Evolutionary conservation across 2,888 invertebrate species (phyloP), one percentile per base, ranked within the genome.

Genomic region (Mamestra brassicae): DNA sequence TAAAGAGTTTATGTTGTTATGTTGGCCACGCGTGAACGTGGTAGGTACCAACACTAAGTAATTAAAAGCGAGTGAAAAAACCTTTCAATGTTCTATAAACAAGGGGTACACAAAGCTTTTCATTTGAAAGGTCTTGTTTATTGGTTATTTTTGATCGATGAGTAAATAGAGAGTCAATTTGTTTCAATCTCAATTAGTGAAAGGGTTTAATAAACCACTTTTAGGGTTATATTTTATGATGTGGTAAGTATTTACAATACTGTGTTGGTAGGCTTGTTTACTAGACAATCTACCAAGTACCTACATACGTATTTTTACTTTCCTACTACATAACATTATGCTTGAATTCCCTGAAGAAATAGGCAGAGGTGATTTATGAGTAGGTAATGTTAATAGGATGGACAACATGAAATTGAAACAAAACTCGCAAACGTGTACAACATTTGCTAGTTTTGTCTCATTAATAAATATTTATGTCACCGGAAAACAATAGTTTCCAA

Each of bases 61-160:
- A 81, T 80, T 81, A 68, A 75, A 60, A 71, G 6, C 13, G 50
- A 78, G 42, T 36, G 26, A 74, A 80, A 76, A 80, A 50, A n/a
- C 54, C 57, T 72, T 45, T 64, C 63, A 54, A 11, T n/a, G 68
- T 42, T 54, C 61, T 57, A 83, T 80, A 62, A 83, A 80, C 54
- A 69, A 52, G 11, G 10, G 26, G 11, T 36, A 47, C 26, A 61
- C 1, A 57, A 67, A 60, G 64, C 57, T 45, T 81, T 79, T 79
- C 54, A 11, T 17, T 50, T 58, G 11, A 17, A 58, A 73, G 61
- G 26, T 5, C 47, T 67, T 66, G 38, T 72, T 71, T 83, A 78
- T 78, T 58, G 47, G 60, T 52, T 67, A 55, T 81, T 80, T 54
- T 63, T 42, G 17, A 65, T 42, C 80, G 73, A 69, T 79, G 58